Evolutionary conservation across 2,113 vertebrate species (phyloP), one percentile per base, ranked within the genome.

Genomic region (Platichthys stellatus): DNA sequence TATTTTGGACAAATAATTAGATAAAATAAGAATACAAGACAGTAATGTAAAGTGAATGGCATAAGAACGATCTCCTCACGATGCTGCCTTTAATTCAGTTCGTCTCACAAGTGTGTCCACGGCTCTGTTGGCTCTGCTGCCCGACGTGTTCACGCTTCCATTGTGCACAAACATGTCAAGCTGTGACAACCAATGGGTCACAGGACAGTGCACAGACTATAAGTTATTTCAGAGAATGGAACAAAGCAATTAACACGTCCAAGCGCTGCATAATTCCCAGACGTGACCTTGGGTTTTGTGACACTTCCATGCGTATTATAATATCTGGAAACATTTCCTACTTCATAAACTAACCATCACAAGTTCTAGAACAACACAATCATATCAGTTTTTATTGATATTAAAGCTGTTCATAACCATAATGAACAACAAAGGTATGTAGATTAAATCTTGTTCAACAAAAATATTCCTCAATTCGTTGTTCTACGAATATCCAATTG

Each of bases 241-340:
- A 59, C 57, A 72, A 80, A 24, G 51, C 56, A 17, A 82, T 80
- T 69, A 77, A 80, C 65, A 69, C 45, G 74, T 76, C 47, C 49
- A 40, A 69, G 64, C 24, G 2, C 74, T 60, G 80, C 80, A 67
- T 23, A 28, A 38, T 35, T 61, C 31, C 45, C 23, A 61, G 31
- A 28, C 17, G 7, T 63, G 69, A 76, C 65, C 74, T 74, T 65
- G 45, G 74, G 45, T 26, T 58, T 21, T 56, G 47, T 54, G 31
- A 45, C 26, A 56, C 62, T 51, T 15, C 51, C 7, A 21, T n/a
- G n/a, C 7, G 20, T 21, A 80, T 66, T 59, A 38, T 62, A 64
- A 70, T 45, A 56, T 56, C 64, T 49, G 57, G 21, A 72, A 62
- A 75, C 5, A 63, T 69, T 24, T 75, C 13, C 57, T 47, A 9